Evolutionary conservation across 2,797 vertebrate genomes (phyloP).

Genomic region (Ptychobarbus kaznakovi): DNA sequence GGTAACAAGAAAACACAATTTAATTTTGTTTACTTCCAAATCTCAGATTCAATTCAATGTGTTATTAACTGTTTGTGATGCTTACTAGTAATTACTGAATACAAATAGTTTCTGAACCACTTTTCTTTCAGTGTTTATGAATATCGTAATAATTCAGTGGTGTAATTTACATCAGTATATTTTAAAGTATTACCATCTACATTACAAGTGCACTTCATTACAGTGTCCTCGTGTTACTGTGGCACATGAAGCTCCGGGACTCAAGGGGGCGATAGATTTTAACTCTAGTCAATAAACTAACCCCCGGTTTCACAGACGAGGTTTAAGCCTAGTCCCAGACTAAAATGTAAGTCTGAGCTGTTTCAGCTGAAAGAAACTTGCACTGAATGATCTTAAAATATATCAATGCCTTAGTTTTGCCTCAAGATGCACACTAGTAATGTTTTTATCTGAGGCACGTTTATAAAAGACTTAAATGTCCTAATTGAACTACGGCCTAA

Average conservation of each 20-base stretch:
- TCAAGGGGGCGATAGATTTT: background rate
- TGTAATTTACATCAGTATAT: too few relatives aligned
- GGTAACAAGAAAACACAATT: too few relatives aligned
- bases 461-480: too few relatives aligned
- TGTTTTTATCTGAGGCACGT: too few relatives aligned
- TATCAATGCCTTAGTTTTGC: background rate
- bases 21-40: too few relatives aligned
- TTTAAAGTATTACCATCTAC: background rate
- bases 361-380: background rate
- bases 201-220: background rate
- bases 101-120: too few relatives aligned
- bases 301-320: background rate
- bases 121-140: background rate
- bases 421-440: background rate
- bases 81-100: background rate
- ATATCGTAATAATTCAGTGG: background rate
- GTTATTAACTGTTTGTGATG: background rate
- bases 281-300: background rate
- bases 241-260: background rate
- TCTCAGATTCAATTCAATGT: too few relatives aligned
- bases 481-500: background rate
- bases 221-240: background rate
- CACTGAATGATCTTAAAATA: background rate
- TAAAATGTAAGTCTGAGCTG: too few relatives aligned
- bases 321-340: background rate